Conservation (phyloP, 2,113 vertebrate species). For the Phoxinus phoxinus region DNA sequence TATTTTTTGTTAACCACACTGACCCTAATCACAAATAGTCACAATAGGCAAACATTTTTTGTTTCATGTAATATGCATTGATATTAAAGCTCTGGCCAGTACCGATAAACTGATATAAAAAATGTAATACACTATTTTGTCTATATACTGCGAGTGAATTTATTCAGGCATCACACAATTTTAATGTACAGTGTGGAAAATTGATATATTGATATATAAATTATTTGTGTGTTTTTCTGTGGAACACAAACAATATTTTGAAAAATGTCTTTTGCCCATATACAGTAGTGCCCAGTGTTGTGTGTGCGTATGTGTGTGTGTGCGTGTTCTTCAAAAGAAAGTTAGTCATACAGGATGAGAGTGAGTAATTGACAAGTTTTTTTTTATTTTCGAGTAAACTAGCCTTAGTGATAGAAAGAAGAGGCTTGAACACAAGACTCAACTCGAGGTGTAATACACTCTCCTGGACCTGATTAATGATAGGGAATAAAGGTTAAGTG, state of each 20-base stretch:
- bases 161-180: too few relatives aligned
- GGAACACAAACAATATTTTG: not conserved
- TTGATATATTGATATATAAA: not conserved
- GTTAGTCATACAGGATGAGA: not conserved
- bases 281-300: not conserved
- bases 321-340: not conserved
- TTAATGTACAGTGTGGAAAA: too few relatives aligned
- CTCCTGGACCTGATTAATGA: not conserved
- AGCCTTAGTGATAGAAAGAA: not conserved
- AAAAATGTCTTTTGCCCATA: not conserved
- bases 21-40: not conserved
- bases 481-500: constrained; percentile 1
- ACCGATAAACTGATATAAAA: not conserved
- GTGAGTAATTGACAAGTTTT: not conserved
- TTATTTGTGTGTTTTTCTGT: not conserved
- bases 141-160: too few relatives aligned
- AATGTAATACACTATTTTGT: too few relatives aligned
- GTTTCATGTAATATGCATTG: not conserved
- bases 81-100: not conserved
- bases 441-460: not conserved
- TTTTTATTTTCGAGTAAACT: not conserved
- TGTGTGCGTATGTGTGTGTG: not conserved
- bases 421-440: not conserved
- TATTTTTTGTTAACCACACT: not conserved
- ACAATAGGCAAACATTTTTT: not conserved